Base-by-base conservation (phyloP, 1,140 invertebrate genomes). In the Leptinotarsa lineolata region DNA sequence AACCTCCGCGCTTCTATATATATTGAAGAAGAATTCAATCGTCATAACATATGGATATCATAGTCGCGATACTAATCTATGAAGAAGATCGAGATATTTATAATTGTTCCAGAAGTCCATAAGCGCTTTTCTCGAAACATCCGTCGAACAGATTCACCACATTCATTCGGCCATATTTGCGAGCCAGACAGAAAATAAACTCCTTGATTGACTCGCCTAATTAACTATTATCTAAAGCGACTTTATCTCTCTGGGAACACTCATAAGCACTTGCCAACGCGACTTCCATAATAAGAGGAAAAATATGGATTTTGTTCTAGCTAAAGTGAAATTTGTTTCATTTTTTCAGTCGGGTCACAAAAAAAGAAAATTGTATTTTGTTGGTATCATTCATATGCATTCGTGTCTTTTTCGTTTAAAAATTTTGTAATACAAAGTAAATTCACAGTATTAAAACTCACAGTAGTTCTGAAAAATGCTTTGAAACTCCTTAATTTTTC, bases 201-300 rank as follows among this genome's bases (percentile, higher is more conserved):
- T 54, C 48, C 12, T 15, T 18, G 48, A 54, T 54, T 54, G 48
- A 54, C 48, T 54, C n/a, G 15, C 48, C n/a, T 54, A 54, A 54
- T 54, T 54, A 54, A 54, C 48, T 54, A 54, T 54, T 54, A 54
- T 54, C n/a, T 54, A 11, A 54, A 54, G 48, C 48, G 48, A 54
- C n/a, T 39, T 39, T 39, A 8, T 15, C 48, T n/a, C 48, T 8
- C n/a, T 16, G 2, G 48, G 48, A 54, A 54, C 12, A 54, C 48
- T 54, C 48, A n/a, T 54, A 13, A 54, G 11, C 48, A 54, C 13
- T 54, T 54, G 48, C 4, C 48, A n/a, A 54, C 48, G 48, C 48
- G 48, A 18, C n/a, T 16, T 15, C 16, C 48, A 54, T 54, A 54
- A 16, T 3, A 18, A 54, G 11, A 54, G 2, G 48, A 54, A 18